Base-by-base conservation (phyloP, 1,140 invertebrate genomes). In the Eupeodes corollae region DNA sequence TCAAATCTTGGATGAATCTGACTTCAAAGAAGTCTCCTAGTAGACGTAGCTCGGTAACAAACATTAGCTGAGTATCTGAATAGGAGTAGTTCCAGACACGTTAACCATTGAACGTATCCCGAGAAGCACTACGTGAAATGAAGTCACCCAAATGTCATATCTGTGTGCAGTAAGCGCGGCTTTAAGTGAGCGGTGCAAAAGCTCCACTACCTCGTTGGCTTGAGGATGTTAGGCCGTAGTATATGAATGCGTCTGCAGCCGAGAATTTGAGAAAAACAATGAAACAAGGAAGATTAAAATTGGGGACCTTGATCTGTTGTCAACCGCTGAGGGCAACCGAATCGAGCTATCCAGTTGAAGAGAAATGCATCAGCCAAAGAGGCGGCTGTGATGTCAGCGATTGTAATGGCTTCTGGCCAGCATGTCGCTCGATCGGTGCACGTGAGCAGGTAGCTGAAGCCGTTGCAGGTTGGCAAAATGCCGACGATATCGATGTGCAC, bases 341-440 rank as follows among this genome's bases (percentile, higher is more conserved):
- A 69, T 11, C 57, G 51, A 3, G 50, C 14, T 10, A 68, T 58
- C 61, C 66, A 70, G 5, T 47, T 5, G 19, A 34, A 26, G 12
- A 51, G 48, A 8, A 67, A 46, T 1, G 44, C 42, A 37, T 30
- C 43, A 5, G 57, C 54, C 14, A 60, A 50, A 5, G 37, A 47
- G 18, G 56, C 52, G 6, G 70, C 68, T 10, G 58, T 52, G 2
- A 68, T 70, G 21, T 74, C 64, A 12, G 46, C 14, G 0, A 73
- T 30, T 3, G 72, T 72, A 18, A 59, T 42, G 5, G 53, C 61
- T 58, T 71, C 65, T 0, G 57, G 64, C 66, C 68, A 75, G n/a
- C 68, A 48, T 1, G 73, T 71, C 48, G 57, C 71, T 33, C 66
- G 45, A 48, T 75, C 73, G 6, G 73, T 67, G 6, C 59, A 55